A percentile compares a stretch with the other conserved stretches of the same genome.
These are phyloP conservation scores for Neostethus bicornis DNA, from an alignment of 2,797 vertebrate genomes.

Conservation along the genomic window DNA sequence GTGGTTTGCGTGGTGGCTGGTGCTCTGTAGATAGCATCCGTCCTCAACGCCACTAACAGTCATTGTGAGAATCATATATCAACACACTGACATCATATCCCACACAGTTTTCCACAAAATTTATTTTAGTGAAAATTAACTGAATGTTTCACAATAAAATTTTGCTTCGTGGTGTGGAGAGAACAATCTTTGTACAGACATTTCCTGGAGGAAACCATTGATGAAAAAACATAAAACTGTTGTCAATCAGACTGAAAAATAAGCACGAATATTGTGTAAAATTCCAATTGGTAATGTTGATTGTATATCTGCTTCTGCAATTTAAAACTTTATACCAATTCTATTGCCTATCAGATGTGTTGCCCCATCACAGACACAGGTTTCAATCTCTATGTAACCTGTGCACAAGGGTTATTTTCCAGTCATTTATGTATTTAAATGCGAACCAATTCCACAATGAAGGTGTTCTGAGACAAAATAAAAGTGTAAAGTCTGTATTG, in stretches of 20 bases:
- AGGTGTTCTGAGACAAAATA: conserved; percentile 8
- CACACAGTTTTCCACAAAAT: conserved; percentile 73
- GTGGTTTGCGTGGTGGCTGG: conserved; percentile 77
- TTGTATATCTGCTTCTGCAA: neutral
- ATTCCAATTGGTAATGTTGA: neutral
- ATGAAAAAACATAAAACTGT: conserved; percentile 51
- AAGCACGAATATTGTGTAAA: conserved; percentile 18
- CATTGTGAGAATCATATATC: conserved; percentile 69
- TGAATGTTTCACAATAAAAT: conserved; percentile 61
- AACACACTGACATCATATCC: conserved; percentile 74
- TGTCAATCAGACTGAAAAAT: conserved; percentile 60
- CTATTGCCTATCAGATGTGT: neutral
- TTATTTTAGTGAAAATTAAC: conserved; percentile 69
- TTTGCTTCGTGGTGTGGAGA: conserved; percentile 26
- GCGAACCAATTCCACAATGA: neutral
- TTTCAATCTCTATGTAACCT: neutral
- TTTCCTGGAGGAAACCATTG: conserved; percentile 70
- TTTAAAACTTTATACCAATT: neutral
- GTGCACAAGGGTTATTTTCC: too few relatives aligned
- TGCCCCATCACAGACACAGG: neutral
- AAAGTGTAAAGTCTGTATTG: conserved; percentile 47
- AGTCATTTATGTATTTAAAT: conserved; percentile 1
- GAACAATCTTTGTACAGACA: conserved; percentile 47
- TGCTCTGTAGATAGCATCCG: conserved; percentile 66
- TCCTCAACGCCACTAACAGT: conserved; percentile 56